Conservation (phyloP, 2,113 vertebrate genomes). For the Heterocephalus glaber region DNA sequence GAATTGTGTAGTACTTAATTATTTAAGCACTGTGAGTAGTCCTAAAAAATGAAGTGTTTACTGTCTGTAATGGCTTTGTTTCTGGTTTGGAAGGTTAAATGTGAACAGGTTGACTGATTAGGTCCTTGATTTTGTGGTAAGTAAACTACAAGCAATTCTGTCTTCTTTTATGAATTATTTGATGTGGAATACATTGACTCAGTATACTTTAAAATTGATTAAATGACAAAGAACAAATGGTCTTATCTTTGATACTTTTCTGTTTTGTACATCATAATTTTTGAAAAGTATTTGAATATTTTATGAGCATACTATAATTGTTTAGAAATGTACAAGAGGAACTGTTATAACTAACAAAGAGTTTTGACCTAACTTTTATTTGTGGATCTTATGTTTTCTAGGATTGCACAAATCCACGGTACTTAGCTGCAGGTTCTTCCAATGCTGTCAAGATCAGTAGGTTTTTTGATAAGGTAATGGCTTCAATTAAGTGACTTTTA, state of each 20-base stretch:
- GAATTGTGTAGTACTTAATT: background rate
- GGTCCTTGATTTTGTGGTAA: slow-evolving; percentile 12
- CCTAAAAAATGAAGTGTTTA: slow-evolving; percentile 12
- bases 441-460: slow-evolving; percentile 98
- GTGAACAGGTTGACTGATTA: background rate
- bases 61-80: slow-evolving; percentile 16
- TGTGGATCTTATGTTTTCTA: slow-evolving; percentile 78
- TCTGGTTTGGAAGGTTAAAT: slow-evolving; percentile 54
- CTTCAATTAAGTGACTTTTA: slow-evolving; percentile 70
- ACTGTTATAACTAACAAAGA: background rate
- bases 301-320: slow-evolving; percentile 16
- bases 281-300: slow-evolving; percentile 48
- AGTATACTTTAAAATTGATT: background rate
- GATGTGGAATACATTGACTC: slow-evolving; percentile 32
- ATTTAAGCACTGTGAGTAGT: slow-evolving; percentile 5
- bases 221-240: slow-evolving; percentile 15
- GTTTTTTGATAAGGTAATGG: slow-evolving; percentile 98
- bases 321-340: slow-evolving; percentile 11
- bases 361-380: slow-evolving; percentile 19
- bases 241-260: slow-evolving; percentile 26
- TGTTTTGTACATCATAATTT: slow-evolving; percentile 6
- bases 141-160: slow-evolving; percentile 5
- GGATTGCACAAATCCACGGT: slow-evolving; percentile 96
- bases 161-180: slow-evolving; percentile 29
- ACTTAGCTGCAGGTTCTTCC: slow-evolving; percentile 96